Percentiles rank a stretch among this genome's conserved stretches.
These are phyloP conservation scores for Caenorhabditis briggsae DNA, from an alignment of 1,140 invertebrate genomes.

Conservation along the genomic window DNA sequence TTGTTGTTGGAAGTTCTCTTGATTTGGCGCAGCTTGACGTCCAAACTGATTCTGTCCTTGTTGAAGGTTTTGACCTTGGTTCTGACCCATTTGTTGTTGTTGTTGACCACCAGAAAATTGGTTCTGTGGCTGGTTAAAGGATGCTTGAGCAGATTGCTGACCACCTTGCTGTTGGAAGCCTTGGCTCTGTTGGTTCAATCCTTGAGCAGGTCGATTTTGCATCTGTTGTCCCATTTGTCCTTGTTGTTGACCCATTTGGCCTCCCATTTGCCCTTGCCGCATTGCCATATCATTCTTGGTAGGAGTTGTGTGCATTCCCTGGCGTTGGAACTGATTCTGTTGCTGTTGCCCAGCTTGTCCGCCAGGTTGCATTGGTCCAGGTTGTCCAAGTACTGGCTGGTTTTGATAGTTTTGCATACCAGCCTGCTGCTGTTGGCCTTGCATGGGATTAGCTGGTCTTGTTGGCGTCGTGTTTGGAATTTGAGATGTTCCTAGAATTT, in stretches of 20 bases:
- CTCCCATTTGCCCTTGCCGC: background rate
- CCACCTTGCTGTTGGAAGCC: background rate
- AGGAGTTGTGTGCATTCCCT: background rate
- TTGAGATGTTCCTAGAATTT: background rate
- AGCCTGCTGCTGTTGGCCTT: background rate
- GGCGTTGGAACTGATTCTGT: background rate
- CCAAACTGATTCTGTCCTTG: background rate
- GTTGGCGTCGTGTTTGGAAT: background rate
- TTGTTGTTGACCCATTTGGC: background rate
- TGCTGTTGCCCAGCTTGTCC: background rate
- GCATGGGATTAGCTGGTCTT: background rate
- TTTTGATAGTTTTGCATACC: conserved; percentile 37
- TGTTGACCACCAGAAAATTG: background rate
- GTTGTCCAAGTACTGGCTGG: conserved; percentile 13
- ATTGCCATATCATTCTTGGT: conserved; percentile 1
- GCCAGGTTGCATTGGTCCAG: conserved; percentile 28
- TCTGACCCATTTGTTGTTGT: background rate
- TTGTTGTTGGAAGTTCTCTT: background rate
- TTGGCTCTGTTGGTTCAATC: background rate
- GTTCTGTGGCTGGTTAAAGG: background rate
- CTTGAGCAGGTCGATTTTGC: background rate
- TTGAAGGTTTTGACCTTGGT: background rate
- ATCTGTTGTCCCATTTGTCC: no score
- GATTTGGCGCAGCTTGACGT: background rate
- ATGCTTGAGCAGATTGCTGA: no score